Base-by-base conservation (phyloP, 2,888 invertebrate species). In the Beris morrisii region DNA sequence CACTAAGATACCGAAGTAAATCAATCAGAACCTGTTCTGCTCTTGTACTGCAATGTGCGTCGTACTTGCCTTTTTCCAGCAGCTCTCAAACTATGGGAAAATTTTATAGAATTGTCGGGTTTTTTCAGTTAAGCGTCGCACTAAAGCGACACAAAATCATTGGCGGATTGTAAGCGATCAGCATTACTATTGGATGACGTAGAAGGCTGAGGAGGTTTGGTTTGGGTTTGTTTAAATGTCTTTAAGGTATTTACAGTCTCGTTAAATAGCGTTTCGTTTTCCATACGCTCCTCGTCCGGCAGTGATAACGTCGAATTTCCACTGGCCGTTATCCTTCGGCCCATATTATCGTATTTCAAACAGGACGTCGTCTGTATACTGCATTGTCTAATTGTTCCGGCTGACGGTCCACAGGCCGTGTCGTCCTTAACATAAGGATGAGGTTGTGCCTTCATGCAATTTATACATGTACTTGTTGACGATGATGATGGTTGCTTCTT, bases 331-430 rank as follows among this genome's bases (percentile, higher is more conserved):
- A 93, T 91, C 71, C 93, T 85, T 63, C 93, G 91, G 6, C 93
- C 93, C 90, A 93, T 92, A 81, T 93, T 93, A 82, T 95, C 94
- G 79, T 94, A 93, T 69, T 90, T 89, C 64, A 89, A 87, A 70
- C 65, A 65, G 22, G 43, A 53, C 13, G 56, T 15, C 32, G 48
- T 30, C 48, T 50, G 50, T 13, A 57, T 7, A 45, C 38, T 56
- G 56, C 65, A 59, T 54, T 66, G 58, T 22, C 66, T 28, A 65
- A 63, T 61, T 50, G 54, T 64, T 63, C 38, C 64, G 50, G 59
- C 56, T 55, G 56, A 52, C 7, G 63, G 56, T 12, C 64, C 65
- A 50, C 63, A 54, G 44, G 64, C 58, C 56, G 64, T 43, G 48
- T 68, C 69, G 64, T 70, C 70, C 68, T 70, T 68, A 67, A 65